Percentiles rank a stretch among this genome's conserved stretches.
phyloP scores from a whole-genome alignment of 2,113 vertebrate genomes.

The Procavia capensis region DNA sequence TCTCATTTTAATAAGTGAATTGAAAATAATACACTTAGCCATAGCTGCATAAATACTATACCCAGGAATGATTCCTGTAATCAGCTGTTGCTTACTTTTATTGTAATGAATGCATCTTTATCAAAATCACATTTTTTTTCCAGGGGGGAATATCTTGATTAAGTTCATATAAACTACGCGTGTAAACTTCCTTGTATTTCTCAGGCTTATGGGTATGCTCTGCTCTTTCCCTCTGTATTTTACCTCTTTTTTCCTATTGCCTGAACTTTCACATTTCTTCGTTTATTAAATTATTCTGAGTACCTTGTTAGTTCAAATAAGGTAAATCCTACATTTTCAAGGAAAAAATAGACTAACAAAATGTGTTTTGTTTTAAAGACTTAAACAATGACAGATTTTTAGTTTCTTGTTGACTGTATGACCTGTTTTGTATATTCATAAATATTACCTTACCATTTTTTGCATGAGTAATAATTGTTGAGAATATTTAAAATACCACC shows the following conservation, averaged over 20 bases:
- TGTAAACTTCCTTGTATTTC: background rate
- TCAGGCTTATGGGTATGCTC: background rate
- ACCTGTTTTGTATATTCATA: constrained; percentile 1
- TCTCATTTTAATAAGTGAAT: constrained; percentile 71
- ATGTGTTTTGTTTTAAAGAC: constrained; percentile 21
- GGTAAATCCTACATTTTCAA: constrained; percentile 2
- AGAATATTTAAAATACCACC: background rate
- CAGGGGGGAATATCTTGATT: constrained; percentile 1
- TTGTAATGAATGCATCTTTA: constrained; percentile 46
- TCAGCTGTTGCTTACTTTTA: constrained; percentile 43
- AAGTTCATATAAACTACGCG: background rate
- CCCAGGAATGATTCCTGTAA: background rate
- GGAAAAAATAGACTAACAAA: constrained; percentile 37
- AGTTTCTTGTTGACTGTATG: constrained; percentile 12
- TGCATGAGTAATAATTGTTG: background rate
- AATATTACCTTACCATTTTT: background rate
- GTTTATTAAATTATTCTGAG: constrained; percentile 39
- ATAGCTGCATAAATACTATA: background rate
- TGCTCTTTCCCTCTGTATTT: background rate
- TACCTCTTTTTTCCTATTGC: background rate
- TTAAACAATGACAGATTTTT: constrained; percentile 34
- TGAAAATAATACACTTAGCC: constrained; percentile 57
- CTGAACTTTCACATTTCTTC: constrained; percentile 6
- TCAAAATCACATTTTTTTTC: constrained; percentile 34
- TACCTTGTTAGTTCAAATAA: constrained; percentile 13